Base-by-base conservation (phyloP, 2,888 invertebrate genomes). In the Hydrotaea cyrtoneurina region DNA sequence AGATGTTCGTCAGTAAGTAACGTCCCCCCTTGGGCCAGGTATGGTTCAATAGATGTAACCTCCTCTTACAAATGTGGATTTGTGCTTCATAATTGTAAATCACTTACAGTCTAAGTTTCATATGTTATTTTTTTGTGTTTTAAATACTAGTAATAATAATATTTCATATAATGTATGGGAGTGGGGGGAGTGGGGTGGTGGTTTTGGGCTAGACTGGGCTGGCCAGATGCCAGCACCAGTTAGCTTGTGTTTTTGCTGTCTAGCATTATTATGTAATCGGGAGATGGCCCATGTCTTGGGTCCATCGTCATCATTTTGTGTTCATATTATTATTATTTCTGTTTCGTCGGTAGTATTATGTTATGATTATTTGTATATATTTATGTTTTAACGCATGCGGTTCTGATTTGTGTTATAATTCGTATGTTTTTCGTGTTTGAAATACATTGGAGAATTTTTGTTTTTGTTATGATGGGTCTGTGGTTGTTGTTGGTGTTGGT, bases 61-160 rank as follows among this genome's bases (percentile, higher is more conserved):
- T 39, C 39, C 11, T 39, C 39, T 36, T 36, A 36, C 7, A 1
- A 11, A 13, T 39, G 39, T 39, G 39, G n/a, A 50, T 2, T 50
- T n/a, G 15, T 50, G n/a, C n/a, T 50, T 50, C 7, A 50, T 50
- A 43, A 43, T 43, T 15, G 43, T 43, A 50, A 50, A 50, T 69
- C 69, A 69, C 69, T 69, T 69, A 69, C 0, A 69, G 1, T 0
- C 69, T 69, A 69, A 23, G 17, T 21, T 55, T 31, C 31, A 31
- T 31, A 31, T 31, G 0, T 39, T 39, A 13, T 21, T 0, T 21
- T 43, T 66, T 43, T 66, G 19, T 66, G 3, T 26, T 7, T 59
- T 11, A 13, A n/a, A 50, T 50, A 50, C 5, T 50, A 15, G n/a
- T 50, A 50, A 10, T 39, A 39, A 39, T 39, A 39, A 39, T 39